Conservation (phyloP, 2,888 invertebrate genomes). For the Pollenia labialis region DNA sequence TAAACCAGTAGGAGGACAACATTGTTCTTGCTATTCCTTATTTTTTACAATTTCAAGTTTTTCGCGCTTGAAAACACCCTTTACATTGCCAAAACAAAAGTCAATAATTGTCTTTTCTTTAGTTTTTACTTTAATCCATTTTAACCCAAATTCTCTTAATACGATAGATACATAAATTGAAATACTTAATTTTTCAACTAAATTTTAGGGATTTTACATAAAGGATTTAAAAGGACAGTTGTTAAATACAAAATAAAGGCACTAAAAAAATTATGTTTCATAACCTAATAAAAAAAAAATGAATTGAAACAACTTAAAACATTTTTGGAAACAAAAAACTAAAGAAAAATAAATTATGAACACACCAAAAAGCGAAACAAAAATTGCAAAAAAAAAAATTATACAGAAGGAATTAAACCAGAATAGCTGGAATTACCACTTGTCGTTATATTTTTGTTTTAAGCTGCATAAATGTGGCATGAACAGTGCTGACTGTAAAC, state of each 20-base stretch:
- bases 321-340: constrained; percentile 32
- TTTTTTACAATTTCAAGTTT: too few species aligned
- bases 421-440: constrained; percentile 80
- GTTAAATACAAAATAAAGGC: not conserved
- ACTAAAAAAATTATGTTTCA: not conserved
- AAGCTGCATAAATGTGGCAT: constrained; percentile 41
- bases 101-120: too few species aligned
- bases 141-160: too few species aligned
- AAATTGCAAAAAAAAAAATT: constrained; percentile 24
- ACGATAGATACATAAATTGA: too few species aligned
- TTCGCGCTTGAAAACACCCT: too few species aligned
- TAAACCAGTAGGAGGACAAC: too few species aligned
- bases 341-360: constrained; percentile 56
- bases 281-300: constrained; percentile 26
- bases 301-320: not conserved
- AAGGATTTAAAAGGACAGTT: not conserved
- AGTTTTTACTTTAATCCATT: too few species aligned
- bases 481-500: constrained; percentile 34
- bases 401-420: constrained; percentile 77
- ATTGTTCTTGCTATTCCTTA: too few species aligned
- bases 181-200: too few species aligned
- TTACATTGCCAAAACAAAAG: too few species aligned
- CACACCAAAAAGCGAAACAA: constrained; percentile 39
- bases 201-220: too few species aligned
- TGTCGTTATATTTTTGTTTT: constrained; percentile 74